phyloP scores from a whole-genome alignment of 2,888 invertebrate genomes.

The Urechis unicinctus region DNA sequence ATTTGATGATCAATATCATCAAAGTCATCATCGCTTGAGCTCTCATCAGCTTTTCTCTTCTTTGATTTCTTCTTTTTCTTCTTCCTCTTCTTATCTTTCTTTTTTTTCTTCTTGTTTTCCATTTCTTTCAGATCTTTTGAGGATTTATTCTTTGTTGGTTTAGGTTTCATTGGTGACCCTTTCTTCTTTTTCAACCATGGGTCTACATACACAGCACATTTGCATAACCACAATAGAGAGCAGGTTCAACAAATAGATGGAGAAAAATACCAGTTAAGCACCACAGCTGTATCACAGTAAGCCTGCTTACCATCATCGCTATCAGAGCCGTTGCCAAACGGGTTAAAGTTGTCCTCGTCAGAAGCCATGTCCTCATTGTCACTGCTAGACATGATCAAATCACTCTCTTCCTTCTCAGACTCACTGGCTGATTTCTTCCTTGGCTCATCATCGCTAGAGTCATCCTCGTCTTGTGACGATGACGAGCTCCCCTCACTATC shows the following conservation, averaged over 20 bases:
- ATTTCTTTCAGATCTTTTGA: constrained; percentile 41
- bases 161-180: constrained; percentile 55
- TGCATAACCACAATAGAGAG: too few relatives aligned
- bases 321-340: constrained; percentile 70
- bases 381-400: constrained; percentile 23
- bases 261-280: not conserved
- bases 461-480: constrained; percentile 28
- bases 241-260: not conserved
- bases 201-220: constrained; percentile 56
- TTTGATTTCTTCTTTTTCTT: constrained; percentile 30
- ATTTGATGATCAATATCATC: constrained; percentile 25
- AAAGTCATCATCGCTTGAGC: constrained; percentile 13
- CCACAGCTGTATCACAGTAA: not conserved
- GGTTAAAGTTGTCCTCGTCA: constrained; percentile 74
- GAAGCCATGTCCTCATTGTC: constrained; percentile 24
- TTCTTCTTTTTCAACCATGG: constrained; percentile 62
- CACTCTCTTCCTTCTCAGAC: constrained; percentile 20
- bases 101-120: constrained; percentile 31
- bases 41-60: constrained; percentile 1
- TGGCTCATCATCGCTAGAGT: constrained; percentile 25
- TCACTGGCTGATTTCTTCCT: constrained; percentile 4
- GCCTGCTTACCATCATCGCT: constrained; percentile 47
- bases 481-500: not conserved
- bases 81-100: constrained; percentile 56
- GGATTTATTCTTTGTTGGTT: constrained; percentile 49